A percentile compares a stretch with the other conserved stretches of the same genome.
Conservation (phyloP, 2,888 invertebrate species). For the Aleiodes testaceus region DNA sequence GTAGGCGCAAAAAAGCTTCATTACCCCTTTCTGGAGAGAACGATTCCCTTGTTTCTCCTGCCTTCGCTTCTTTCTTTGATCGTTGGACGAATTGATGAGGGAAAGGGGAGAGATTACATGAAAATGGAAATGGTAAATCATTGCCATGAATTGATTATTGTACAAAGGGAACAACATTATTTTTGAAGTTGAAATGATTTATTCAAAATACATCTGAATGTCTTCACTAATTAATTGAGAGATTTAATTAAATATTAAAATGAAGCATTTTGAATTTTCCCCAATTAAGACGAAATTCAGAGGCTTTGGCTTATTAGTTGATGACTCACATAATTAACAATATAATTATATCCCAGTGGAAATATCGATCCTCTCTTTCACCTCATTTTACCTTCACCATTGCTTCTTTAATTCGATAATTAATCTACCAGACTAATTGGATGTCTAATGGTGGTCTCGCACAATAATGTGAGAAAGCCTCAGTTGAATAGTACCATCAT, state of each 20-base stretch:
- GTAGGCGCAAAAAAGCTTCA: constrained; percentile 61
- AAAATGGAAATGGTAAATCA: not conserved
- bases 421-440: constrained; percentile 60
- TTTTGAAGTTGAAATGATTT: not conserved
- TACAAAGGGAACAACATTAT: not conserved
- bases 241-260: too few relatives aligned
- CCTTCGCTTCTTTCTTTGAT: constrained; percentile 21
- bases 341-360: constrained; percentile 22
- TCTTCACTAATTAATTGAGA: too few relatives aligned
- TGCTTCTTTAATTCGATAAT: constrained; percentile 58
- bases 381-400: constrained; percentile 25
- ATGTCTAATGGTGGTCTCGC: constrained; percentile 42
- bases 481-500: constrained; percentile 21
- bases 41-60: constrained; percentile 28
- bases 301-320: not conserved
- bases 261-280: not conserved
- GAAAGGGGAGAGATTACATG: constrained; percentile 15
- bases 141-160: constrained; percentile 23
- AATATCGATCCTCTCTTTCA: constrained; percentile 15
- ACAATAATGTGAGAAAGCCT: constrained; percentile 45
- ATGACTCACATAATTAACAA: constrained; percentile 17
- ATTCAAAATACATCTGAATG: too few relatives aligned
- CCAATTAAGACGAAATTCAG: not conserved
- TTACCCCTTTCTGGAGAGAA: constrained; percentile 41
- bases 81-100: constrained; percentile 3